Percentiles rank a stretch among this genome's conserved stretches.
These are phyloP conservation scores for Trichonephila clavata DNA, from an alignment of 1,140 invertebrate species.

Conservation along the genomic window DNA sequence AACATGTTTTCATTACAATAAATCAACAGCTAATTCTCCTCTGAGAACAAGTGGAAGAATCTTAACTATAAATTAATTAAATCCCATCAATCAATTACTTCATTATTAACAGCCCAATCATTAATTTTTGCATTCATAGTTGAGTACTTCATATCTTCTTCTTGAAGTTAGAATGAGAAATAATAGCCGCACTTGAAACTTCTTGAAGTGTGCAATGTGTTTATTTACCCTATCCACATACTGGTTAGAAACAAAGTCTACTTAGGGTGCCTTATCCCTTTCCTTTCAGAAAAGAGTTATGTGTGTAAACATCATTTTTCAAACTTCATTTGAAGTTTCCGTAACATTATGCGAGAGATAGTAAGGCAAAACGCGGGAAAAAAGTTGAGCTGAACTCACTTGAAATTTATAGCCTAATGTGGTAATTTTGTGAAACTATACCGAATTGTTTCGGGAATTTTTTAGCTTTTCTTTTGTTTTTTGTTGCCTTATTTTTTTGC, in stretches of 20 bases:
- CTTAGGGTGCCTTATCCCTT: neutral
- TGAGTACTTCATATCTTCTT: neutral
- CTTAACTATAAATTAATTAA: neutral
- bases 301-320: constrained; percentile 43
- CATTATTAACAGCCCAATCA: neutral
- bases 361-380: neutral
- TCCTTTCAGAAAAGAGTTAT: neutral
- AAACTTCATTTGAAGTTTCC: neutral
- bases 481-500: neutral
- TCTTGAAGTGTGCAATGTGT: neutral
- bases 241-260: neutral
- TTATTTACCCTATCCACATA: neutral
- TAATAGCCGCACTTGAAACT: neutral
- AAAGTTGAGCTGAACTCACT: neutral
- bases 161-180: neutral
- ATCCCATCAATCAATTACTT: neutral
- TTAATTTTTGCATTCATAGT: constrained; percentile 1
- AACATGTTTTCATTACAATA: neutral
- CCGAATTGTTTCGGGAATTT: neutral
- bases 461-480: neutral
- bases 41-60: no score
- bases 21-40: neutral
- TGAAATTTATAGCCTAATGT: constrained; percentile 46
- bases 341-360: constrained; percentile 16
- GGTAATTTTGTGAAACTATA: constrained; percentile 37